phyloP scores from a whole-genome alignment of 2,797 vertebrate genomes.

The Lerista edwardsae region DNA sequence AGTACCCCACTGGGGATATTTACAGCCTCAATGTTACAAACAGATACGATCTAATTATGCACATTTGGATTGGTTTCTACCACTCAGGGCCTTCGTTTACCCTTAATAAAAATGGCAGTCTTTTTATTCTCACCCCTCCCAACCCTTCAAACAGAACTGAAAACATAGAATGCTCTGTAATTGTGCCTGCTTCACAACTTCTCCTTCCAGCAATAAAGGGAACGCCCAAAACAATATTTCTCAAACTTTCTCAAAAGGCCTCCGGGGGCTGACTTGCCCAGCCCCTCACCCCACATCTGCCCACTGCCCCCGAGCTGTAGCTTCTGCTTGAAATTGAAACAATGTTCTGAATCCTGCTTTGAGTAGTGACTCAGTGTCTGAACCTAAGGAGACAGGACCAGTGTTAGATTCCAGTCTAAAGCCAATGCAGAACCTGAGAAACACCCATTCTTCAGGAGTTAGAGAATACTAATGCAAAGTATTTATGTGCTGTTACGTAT shows the following conservation, averaged over 20 bases:
- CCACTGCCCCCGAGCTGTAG: too few relatives aligned
- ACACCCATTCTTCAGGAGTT: too few relatives aligned
- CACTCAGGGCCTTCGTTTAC: constrained; percentile 70
- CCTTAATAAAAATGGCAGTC: constrained; percentile 75
- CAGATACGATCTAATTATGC: constrained; percentile 79
- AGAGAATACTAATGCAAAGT: too few relatives aligned
- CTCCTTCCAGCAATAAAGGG: constrained; percentile 60
- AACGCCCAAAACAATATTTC: neutral
- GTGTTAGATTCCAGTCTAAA: too few relatives aligned
- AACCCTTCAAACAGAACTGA: constrained; percentile 69
- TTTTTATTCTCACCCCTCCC: constrained; percentile 69
- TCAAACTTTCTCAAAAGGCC: neutral
- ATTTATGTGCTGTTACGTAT: too few relatives aligned
- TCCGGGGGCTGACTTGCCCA: too few relatives aligned
- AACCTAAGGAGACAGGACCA: too few relatives aligned
- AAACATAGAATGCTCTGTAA: constrained; percentile 76
- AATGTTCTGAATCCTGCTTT: too few relatives aligned
- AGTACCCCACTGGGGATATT: constrained; percentile 72
- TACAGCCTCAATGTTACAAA: constrained; percentile 73
- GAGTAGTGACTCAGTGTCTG: too few relatives aligned
- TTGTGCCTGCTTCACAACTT: constrained; percentile 70
- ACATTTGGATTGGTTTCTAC: constrained; percentile 68
- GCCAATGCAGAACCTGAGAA: too few relatives aligned
- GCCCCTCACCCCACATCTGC: too few relatives aligned
- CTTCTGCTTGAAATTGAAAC: too few relatives aligned